These are phyloP conservation scores for Nerophis lumbriciformis DNA, from an alignment of 2,113 vertebrate genomes.

Conservation along the genomic window DNA sequence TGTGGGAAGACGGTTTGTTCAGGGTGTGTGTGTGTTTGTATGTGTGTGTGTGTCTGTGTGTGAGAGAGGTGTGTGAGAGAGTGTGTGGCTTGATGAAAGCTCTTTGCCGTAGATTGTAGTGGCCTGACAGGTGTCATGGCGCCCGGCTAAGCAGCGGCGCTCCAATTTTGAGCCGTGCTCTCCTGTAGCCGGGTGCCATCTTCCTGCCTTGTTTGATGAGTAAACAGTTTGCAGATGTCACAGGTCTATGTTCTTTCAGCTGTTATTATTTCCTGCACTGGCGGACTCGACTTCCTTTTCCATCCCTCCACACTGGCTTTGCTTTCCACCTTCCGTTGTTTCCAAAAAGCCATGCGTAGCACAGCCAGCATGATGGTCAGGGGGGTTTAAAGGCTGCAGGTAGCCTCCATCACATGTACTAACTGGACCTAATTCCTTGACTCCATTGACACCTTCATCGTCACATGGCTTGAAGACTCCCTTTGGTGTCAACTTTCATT, in stretches of 20 bases:
- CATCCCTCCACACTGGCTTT: slow-evolving; percentile 6
- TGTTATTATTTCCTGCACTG: slow-evolving; percentile 27
- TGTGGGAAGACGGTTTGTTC: background rate
- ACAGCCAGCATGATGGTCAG: slow-evolving; percentile 5
- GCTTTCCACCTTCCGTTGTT: slow-evolving; percentile 7
- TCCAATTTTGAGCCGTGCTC: slow-evolving; percentile 9
- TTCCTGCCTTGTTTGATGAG: slow-evolving; percentile 48
- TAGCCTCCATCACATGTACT: slow-evolving; percentile 37
- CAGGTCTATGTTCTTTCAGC: background rate
- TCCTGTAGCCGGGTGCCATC: slow-evolving; percentile 61
- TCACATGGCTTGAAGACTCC: slow-evolving; percentile 10
- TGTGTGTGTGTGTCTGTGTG: slow-evolving; percentile 37
- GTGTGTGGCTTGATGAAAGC: slow-evolving; percentile 62
- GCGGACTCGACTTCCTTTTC: slow-evolving; percentile 47
- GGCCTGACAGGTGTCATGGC: slow-evolving; percentile 59
- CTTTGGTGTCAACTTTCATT: too few species aligned
- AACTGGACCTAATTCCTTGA: slow-evolving; percentile 55
- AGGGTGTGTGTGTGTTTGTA: background rate
- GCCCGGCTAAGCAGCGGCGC: slow-evolving; percentile 42
- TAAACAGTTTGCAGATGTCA: slow-evolving; percentile 44
- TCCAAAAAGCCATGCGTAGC: slow-evolving; percentile 14
- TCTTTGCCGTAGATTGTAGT: slow-evolving; percentile 61
- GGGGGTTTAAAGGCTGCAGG: slow-evolving; percentile 18
- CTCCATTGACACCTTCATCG: slow-evolving; percentile 29
- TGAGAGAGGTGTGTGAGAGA: slow-evolving; percentile 39